phyloP scores from a whole-genome alignment of 2,797 vertebrate genomes.

The Cyclura pinguis region DNA sequence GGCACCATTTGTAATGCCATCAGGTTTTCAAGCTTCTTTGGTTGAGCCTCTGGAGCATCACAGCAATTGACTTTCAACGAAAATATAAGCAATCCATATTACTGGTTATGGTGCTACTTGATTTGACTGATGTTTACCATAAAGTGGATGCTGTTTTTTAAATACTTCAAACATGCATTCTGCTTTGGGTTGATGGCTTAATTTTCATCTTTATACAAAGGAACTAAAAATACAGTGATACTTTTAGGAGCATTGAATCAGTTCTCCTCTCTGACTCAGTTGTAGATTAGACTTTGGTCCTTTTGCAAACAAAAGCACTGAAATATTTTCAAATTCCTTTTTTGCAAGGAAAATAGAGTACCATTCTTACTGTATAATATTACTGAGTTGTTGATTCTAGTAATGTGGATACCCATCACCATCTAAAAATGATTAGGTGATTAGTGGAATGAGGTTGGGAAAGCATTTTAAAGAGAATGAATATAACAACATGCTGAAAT shows the following conservation, averaged over 20 bases:
- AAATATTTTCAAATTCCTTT: neutral
- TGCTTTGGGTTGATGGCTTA: neutral
- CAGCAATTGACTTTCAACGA: slow-evolving; percentile 29
- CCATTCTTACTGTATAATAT: neutral
- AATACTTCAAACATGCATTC: neutral
- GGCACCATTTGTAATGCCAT: slow-evolving; percentile 26
- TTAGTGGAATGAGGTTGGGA: neutral
- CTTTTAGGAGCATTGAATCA: neutral
- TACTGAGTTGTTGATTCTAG: neutral
- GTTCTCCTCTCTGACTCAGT: neutral
- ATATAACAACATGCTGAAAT: neutral
- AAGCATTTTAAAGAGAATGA: neutral
- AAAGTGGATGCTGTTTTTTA: slow-evolving; percentile 19
- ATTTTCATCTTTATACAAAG: neutral
- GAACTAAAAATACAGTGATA: fast-evolving
- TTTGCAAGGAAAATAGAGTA: neutral
- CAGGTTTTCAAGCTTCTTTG: slow-evolving; percentile 38
- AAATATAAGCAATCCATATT: neutral
- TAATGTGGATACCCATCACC: neutral
- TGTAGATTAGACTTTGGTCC: neutral
- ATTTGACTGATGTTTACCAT: neutral
- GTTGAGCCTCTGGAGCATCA: slow-evolving; percentile 14
- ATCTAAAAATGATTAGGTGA: neutral
- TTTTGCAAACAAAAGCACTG: neutral
- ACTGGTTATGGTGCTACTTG: fast-evolving